A percentile compares a stretch with the other conserved stretches of the same genome.
phyloP scores from a whole-genome alignment of 2,797 vertebrate species.

The Hylomyscus alleni region DNA sequence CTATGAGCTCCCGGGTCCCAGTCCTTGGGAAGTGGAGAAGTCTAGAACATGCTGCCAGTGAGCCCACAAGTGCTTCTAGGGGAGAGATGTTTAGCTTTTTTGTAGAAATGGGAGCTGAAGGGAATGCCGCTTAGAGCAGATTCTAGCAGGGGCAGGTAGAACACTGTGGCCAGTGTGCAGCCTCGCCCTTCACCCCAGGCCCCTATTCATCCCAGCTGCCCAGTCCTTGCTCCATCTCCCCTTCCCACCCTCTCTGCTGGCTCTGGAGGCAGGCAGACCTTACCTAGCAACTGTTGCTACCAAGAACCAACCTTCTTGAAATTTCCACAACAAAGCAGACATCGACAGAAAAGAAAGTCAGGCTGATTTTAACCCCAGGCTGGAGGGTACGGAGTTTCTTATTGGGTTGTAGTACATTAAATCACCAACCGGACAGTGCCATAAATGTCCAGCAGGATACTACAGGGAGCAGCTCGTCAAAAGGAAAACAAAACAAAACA shows the following conservation, averaged over 20 bases:
- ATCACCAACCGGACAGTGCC: neutral
- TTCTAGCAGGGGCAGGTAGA: fast-evolving
- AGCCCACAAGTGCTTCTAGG: neutral
- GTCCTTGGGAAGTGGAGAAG: neutral
- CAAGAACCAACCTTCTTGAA: neutral
- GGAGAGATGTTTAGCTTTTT: neutral
- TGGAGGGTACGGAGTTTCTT: neutral
- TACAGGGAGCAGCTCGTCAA: fast-evolving
- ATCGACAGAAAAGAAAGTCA: neutral
- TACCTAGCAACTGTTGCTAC: slow-evolving; percentile 77
- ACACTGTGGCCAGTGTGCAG: fast-evolving
- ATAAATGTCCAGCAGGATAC: fast-evolving
- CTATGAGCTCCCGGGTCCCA: neutral
- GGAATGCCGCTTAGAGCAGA: neutral
- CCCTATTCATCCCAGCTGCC: neutral
- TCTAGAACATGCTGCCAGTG: neutral
- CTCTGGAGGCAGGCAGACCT: slow-evolving; percentile 1
- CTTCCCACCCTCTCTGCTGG: neutral
- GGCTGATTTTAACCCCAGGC: slow-evolving; percentile 14
- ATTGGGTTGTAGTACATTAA: fast-evolving
- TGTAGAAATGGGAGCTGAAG: neutral
- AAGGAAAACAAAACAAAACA: neutral
- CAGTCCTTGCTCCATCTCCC: neutral
- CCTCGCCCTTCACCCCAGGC: fast-evolving
- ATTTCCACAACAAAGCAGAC: neutral